Percentiles rank a stretch among this genome's conserved stretches.
Evolutionary conservation across 1,140 invertebrate genomes (phyloP).

Genomic region (Antheraea mylitta): DNA sequence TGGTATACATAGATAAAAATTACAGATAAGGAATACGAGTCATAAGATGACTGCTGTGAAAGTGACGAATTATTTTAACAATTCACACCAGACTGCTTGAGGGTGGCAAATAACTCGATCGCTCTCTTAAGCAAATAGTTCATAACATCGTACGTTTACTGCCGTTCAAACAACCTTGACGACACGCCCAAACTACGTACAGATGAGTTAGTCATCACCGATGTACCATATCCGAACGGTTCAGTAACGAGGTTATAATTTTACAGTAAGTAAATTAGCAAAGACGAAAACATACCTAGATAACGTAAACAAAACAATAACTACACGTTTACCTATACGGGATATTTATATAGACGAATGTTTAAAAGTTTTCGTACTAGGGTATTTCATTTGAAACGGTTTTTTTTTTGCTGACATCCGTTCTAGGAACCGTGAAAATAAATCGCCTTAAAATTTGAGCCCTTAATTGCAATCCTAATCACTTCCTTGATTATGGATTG

Average conservation of each 20-base stretch:
- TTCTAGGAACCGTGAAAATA: no score
- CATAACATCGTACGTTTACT: neutral
- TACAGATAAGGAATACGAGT: neutral
- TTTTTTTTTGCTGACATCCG: no score
- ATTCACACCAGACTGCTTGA: neutral
- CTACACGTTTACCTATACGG: no score
- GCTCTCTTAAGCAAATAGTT: neutral
- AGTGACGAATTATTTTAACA: neutral
- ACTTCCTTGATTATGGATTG: no score
- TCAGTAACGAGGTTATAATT: neutral
- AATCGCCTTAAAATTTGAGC: no score
- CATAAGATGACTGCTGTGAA: neutral
- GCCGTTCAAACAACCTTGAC: neutral
- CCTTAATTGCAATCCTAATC: no score
- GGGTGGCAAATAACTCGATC: neutral
- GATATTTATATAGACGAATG: no score
- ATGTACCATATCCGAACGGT: neutral
- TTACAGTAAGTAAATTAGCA: neutral
- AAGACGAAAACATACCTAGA: neutral
- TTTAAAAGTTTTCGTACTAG: no score
- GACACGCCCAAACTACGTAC: neutral
- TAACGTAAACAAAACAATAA: no score
- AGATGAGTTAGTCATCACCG: neutral
- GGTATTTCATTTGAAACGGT: no score
- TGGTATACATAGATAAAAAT: conserved; percentile 1